Base-by-base conservation (phyloP, 2,797 vertebrate genomes). In the Telmatherina bonti region DNA sequence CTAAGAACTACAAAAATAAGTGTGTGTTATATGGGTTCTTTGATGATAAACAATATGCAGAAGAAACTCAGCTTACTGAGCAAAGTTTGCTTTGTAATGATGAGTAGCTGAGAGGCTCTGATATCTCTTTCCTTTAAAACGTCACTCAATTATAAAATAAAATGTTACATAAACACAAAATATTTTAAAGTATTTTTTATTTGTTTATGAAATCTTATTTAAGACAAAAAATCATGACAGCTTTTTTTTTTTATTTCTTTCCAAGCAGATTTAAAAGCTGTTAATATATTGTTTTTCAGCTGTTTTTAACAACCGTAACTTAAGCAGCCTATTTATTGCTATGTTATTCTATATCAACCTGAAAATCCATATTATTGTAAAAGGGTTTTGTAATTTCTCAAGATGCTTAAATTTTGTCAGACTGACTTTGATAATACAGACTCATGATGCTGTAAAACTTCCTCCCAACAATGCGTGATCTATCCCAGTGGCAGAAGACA, bases 291-390 rank as follows among this genome's bases (percentile, higher is more conserved):
- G 30, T 75, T 69, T 76, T n/a, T 15, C 26, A 45, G 41, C 72
- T 72, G 33, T 77, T 78, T 67, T 6, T 59, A 49, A 52, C 60
- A n/a, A 31, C 72, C 31, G 67, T 30, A 82, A 72, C 20, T 16
- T 72, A 9, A 76, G 45, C 24, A 62, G 56, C 35, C 65, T 91
- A 91, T 93, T 90, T 92, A 92, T 92, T 89, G 51, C 73, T 2
- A 67, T 60, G 22, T 64, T 79, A 22, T 49, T 49, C 22, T 22
- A 18, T 84, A 82, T 79, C 38, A 41, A 41, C 5, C 15, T 5
- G 38, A 41, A 16, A 41, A 9, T 30, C 35, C 18, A 18, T 41
- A 41, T 41, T 41, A 69, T 84, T 84, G 56, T 82, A 76, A 4
- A 62, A 31, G 65, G 31, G 83, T 85, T 83, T 73, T 57, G 35